phyloP scores from a whole-genome alignment of 1,140 invertebrate species.

The Drosophila lacertosa region DNA sequence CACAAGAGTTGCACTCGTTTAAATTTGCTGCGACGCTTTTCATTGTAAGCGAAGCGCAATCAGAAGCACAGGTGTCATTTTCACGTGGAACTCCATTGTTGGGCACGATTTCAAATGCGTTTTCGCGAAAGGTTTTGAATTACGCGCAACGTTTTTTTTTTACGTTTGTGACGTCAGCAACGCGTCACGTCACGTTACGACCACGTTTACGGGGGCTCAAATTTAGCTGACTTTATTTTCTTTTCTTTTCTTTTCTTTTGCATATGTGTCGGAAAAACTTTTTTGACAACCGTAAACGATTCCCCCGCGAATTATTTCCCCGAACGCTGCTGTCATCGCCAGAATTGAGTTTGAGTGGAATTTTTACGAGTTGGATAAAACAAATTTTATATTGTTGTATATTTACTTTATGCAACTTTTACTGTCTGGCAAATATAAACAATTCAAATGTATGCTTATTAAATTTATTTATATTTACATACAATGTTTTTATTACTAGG shows the following conservation, averaged over 20 bases:
- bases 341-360: not conserved
- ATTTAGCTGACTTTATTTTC: slow-evolving; percentile 51
- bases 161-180: slow-evolving; percentile 41
- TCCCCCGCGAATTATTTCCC: too few species aligned
- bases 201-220: slow-evolving; percentile 7
- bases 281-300: not conserved
- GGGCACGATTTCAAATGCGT: slow-evolving; percentile 23
- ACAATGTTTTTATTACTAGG: too few species aligned
- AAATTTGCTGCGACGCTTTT: slow-evolving; percentile 5
- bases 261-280: slow-evolving; percentile 22
- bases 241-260: too few species aligned
- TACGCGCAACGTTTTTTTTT: slow-evolving; percentile 18
- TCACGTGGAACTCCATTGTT: slow-evolving; percentile 12
- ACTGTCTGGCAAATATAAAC: too few species aligned
- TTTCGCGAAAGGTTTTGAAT: slow-evolving; percentile 29
- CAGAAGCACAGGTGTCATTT: slow-evolving; percentile 42
- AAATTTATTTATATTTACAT: not conserved
- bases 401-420: too few species aligned
- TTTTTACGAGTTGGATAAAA: too few species aligned
- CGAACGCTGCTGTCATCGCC: not conserved
- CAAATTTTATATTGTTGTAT: too few species aligned
- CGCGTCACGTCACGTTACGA: slow-evolving; percentile 2
- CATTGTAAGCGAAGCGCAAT: slow-evolving; percentile 5
- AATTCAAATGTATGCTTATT: not conserved
- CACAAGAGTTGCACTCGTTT: slow-evolving; percentile 27